phyloP scores from a whole-genome alignment of 2,113 vertebrate species.

The Arvicanthis niloticus region DNA sequence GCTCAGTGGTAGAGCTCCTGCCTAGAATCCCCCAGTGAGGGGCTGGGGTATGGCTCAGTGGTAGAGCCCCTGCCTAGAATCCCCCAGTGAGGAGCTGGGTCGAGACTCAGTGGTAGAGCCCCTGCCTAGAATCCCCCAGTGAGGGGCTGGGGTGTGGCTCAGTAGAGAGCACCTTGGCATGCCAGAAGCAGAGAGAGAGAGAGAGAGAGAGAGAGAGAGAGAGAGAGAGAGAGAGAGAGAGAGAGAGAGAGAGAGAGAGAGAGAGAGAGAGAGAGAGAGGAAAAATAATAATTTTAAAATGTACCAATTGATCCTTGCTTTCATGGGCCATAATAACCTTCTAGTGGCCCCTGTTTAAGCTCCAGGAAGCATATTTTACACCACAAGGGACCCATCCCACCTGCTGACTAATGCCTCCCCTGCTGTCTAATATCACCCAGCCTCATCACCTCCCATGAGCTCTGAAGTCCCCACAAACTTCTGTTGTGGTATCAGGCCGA shows the following conservation, averaged over 20 bases:
- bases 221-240: no score
- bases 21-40: neutral
- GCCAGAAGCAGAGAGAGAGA: neutral
- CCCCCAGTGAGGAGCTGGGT: neutral
- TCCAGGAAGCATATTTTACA: neutral
- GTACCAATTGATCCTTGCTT: neutral
- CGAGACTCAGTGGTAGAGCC: neutral
- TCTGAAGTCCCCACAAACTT: neutral
- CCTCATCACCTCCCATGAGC: neutral
- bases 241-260: neutral
- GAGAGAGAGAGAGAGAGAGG: no score
- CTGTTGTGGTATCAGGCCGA: neutral
- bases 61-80: neutral
- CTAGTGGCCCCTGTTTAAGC: neutral
- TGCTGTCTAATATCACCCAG: neutral
- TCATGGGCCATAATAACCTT: neutral
- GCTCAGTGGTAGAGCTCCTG: neutral
- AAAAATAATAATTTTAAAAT: neutral
- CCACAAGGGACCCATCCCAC: neutral
- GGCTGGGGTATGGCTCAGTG: neutral
- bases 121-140: neutral
- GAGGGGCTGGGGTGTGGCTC: neutral
- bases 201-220: no score
- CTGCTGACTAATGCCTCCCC: neutral
- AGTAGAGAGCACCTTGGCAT: neutral